Conservation (phyloP, 2,113 vertebrate genomes). For the Leucopsar rothschildi region DNA sequence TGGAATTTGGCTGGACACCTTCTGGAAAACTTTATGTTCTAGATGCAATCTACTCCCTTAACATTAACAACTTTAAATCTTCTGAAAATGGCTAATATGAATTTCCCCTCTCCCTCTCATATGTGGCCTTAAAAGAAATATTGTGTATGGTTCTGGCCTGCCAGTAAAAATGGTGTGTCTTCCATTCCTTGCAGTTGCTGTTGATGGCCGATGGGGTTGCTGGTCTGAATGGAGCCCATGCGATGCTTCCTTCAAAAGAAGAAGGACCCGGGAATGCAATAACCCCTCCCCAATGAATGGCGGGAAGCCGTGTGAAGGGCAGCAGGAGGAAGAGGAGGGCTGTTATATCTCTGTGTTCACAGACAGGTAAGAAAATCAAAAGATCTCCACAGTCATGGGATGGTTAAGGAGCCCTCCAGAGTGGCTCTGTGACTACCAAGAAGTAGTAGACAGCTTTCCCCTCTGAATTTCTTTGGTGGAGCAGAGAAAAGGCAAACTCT, state of each 20-base stretch:
- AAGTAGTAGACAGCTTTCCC: not conserved
- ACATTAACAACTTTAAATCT: not conserved
- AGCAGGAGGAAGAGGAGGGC: constrained; percentile 65
- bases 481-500: not conserved
- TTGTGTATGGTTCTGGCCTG: not conserved
- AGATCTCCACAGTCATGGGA: not conserved
- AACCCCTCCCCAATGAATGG: constrained; percentile 78
- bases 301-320: constrained; percentile 78
- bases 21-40: not conserved
- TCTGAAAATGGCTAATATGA: not conserved
- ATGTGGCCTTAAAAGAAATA: not conserved
- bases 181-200: constrained; percentile 65
- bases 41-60: not conserved
- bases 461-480: not conserved
- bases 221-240: constrained; percentile 88
- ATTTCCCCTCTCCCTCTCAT: not conserved
- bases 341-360: constrained; percentile 84
- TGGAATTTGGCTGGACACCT: not conserved
- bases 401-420: not conserved
- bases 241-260: constrained; percentile 70
- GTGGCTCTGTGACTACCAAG: not conserved
- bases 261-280: constrained; percentile 78
- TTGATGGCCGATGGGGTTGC: constrained; percentile 89
- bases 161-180: not conserved
- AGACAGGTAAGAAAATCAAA: constrained; percentile 64